phyloP scores from a whole-genome alignment of 2,113 vertebrate genomes.

The Epinephelus fuscoguttatus region DNA sequence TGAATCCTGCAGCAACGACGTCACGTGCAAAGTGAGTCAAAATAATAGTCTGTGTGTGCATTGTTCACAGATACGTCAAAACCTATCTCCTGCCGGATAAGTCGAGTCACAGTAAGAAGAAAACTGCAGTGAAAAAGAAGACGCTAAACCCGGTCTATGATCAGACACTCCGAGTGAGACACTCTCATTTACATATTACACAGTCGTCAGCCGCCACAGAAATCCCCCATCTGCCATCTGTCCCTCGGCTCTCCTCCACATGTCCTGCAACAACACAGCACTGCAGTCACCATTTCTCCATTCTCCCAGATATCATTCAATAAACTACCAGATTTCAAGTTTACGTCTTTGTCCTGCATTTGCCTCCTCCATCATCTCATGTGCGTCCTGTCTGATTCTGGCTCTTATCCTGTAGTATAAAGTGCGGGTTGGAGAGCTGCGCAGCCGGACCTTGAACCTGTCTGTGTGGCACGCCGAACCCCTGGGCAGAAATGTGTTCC shows the following conservation, averaged over 20 bases:
- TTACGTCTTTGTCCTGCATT: background rate
- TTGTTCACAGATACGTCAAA: slow-evolving; percentile 91
- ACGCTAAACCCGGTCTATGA: slow-evolving; percentile 93
- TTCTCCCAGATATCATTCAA: background rate
- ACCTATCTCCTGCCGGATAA: slow-evolving; percentile 95
- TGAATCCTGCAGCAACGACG: background rate
- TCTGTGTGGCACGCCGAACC: slow-evolving; percentile 95
- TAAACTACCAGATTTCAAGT: background rate
- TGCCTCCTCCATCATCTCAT: background rate
- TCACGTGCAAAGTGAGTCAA: background rate
- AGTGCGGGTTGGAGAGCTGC: slow-evolving; percentile 87
- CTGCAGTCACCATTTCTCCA: background rate
- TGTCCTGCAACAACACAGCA: slow-evolving; percentile 13
- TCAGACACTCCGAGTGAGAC: slow-evolving; percentile 90
- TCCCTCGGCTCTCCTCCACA: background rate
- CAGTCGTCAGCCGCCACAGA: slow-evolving; percentile 12
- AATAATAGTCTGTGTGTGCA: background rate
- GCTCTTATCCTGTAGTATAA: slow-evolving; percentile 86
- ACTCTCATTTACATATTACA: slow-evolving; percentile 36
- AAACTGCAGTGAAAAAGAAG: slow-evolving; percentile 92
- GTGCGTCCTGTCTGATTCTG: background rate
- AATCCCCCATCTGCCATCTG: background rate
- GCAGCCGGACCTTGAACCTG: slow-evolving; percentile 90
- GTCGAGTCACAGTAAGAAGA: slow-evolving; percentile 92
- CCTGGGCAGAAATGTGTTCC: slow-evolving; percentile 92